These are phyloP conservation scores for Amphipoea lucens DNA, from an alignment of 2,888 invertebrate species.

Conservation along the genomic window DNA sequence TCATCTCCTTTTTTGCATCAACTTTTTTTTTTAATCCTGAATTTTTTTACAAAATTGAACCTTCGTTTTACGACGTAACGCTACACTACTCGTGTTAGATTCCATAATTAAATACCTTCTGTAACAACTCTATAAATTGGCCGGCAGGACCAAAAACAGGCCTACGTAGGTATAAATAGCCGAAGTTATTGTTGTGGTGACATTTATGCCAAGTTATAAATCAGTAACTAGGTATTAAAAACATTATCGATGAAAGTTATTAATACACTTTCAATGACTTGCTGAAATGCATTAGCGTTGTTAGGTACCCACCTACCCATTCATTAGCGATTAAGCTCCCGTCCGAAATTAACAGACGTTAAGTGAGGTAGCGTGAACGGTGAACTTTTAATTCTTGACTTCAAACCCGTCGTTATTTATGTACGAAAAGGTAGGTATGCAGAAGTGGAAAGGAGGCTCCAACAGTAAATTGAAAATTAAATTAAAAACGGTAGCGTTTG, in stretches of 20 bases:
- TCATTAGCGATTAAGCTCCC: conserved; percentile 41
- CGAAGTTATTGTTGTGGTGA: conserved; percentile 11
- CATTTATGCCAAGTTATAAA: conserved; percentile 42
- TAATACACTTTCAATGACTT: conserved; percentile 68
- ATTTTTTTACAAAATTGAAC: conserved; percentile 35
- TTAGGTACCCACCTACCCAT: conserved; percentile 14
- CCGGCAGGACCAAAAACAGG: neutral
- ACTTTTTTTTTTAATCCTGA: conserved; percentile 34
- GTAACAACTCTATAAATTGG: neutral
- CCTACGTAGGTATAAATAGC: neutral
- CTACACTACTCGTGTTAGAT: conserved; percentile 2
- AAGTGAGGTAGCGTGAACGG: conserved; percentile 48
- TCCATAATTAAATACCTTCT: neutral
- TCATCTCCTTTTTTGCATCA: conserved; percentile 47
- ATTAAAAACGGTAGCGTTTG: conserved; percentile 72
- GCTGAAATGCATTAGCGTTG: conserved; percentile 50
- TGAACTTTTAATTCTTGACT: conserved; percentile 66
- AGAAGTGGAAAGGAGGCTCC: conserved; percentile 59
- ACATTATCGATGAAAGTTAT: conserved; percentile 61
- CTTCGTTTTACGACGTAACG: conserved; percentile 17
- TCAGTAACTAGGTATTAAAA: conserved; percentile 52
- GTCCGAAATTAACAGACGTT: conserved; percentile 58
- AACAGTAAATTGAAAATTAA: conserved; percentile 76
- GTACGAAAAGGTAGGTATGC: conserved; percentile 64
- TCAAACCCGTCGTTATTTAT: conserved; percentile 67